Evolutionary conservation across 2,797 vertebrate species (phyloP), one percentile per base, ranked within the genome.

Genomic region (Sphenopsis melanotis): DNA sequence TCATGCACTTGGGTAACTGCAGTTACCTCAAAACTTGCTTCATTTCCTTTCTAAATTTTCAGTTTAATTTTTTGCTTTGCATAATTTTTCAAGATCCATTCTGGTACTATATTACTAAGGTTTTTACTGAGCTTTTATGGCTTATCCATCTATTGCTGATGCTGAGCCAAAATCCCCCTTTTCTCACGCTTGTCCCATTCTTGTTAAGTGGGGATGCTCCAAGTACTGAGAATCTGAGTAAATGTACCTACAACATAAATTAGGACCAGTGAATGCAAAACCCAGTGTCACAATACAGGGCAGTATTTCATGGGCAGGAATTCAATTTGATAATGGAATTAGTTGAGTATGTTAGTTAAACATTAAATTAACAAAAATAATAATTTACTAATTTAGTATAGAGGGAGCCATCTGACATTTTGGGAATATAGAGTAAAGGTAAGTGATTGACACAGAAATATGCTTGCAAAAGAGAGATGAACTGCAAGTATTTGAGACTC

Each of bases 141-240:
- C 30, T 87, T 79, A n/a, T 18, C 11, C 7, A 6, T 57, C 7
- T 37, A 22, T 1, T 71, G 29, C 32, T 76, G 52, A 29, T 2
- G 6, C 14, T 34, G 61, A 17, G 9, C 19, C 22, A 64, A 56
- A 84, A 68, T 41, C 16, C 12, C 7, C 7, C 49, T 53, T 84
- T 78, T 8, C 6, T 84, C 7, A 14, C 0, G 2, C 21, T 76
- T 61, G 10, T 83, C 14, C 27, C 47, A 0, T 57, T 11, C 21
- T 86, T 64, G 15, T 60, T 49, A 22, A 9, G 5, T 32, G 41
- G 9, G 37, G 14, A 44, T 83, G 11, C 6, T 80, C 37, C 6
- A 34, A 63, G 11, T 61, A 34, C 6, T 0, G 1, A 65, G n/a
- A 3, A 14, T 39, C 8, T 89, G 32, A 37, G 6, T 57, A 69